phyloP scores from a whole-genome alignment of 2,113 vertebrate species.

The Taurulus bubalis region DNA sequence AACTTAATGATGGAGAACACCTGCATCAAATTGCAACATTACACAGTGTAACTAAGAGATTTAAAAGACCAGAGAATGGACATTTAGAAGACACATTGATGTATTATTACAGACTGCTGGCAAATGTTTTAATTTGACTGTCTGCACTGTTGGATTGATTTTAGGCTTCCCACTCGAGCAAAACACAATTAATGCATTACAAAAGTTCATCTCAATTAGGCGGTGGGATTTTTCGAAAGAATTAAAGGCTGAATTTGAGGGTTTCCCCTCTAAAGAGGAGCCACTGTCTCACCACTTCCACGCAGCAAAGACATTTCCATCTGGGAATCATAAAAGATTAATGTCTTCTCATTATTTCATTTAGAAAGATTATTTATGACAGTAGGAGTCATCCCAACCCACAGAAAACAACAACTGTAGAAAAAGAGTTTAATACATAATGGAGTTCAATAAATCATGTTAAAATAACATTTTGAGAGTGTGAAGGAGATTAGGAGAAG shows the following conservation, averaged over 20 bases:
- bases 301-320: not conserved
- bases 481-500: not conserved
- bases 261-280: not conserved
- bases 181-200: not conserved
- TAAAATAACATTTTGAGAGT: not conserved
- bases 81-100: slow-evolving; percentile 29
- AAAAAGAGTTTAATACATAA: not conserved
- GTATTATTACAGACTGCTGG: not conserved
- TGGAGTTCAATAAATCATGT: not conserved
- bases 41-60: not conserved
- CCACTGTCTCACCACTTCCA: not conserved
- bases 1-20: slow-evolving; percentile 7
- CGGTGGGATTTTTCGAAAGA: not conserved
- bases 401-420: slow-evolving; percentile 9
- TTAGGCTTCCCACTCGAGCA: slow-evolving; percentile 13
- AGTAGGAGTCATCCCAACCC: not conserved
- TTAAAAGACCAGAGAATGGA: slow-evolving; percentile 21
- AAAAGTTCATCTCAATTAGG: not conserved
- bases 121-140: slow-evolving; percentile 16
- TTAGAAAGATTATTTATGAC: not conserved
- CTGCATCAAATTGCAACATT: slow-evolving; percentile 29
- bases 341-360: not conserved
- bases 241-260: not conserved
- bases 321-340: not conserved
- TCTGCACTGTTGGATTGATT: slow-evolving; percentile 17